Evolutionary conservation across 2,888 invertebrate genomes (phyloP), one percentile per base, ranked within the genome.

Genomic region (Drosophila picticornis): DNA sequence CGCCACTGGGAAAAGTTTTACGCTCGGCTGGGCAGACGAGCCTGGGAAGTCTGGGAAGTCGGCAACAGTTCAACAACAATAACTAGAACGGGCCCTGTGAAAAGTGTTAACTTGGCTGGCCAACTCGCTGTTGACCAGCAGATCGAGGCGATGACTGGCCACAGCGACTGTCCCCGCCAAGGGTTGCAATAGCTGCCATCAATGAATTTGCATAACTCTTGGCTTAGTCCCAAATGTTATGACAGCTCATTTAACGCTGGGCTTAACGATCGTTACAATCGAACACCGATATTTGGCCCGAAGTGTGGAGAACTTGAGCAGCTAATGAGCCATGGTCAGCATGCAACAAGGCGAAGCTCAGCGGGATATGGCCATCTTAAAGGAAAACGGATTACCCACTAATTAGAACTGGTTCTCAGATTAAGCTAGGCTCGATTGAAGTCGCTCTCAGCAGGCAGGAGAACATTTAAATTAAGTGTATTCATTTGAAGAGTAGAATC

Each of bases 201-300:
- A 16, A 4, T 27, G 55, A 27, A 79, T 79, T 76, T 76, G 55
- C 80, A 76, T 80, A 80, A 38, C 50, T 50, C 59, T 55, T 51
- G 63, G 69, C 52, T 58, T 59, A 52, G 25, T 25, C 46, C 51
- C 58, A 22, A 57, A 64, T 84, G 85, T 84, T 84, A 84, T 84
- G 90, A 84, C 84, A 84, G 90, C 88, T 89, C 90, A 84, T 81
- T 84, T 89, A 89, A 75, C 85, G 88, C 73, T 53, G 58, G 31
- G 31, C 58, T 61, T 13, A 83, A 29, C 38, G n/a, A 56, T 38
- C 29, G 56, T n/a, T 56, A 5, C 57, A 43, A 43, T 57, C 11
- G 43, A 57, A 57, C 40, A 43, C 29, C 22, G 43, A 43, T 57
- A 19, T 16, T 25, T 25, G 57, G 40, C 51, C 25, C n/a, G 32